A percentile compares a stretch with the other conserved stretches of the same genome.
These are phyloP conservation scores for Bradypodion ventrale DNA, from an alignment of 2,797 vertebrate genomes.

Conservation along the genomic window DNA sequence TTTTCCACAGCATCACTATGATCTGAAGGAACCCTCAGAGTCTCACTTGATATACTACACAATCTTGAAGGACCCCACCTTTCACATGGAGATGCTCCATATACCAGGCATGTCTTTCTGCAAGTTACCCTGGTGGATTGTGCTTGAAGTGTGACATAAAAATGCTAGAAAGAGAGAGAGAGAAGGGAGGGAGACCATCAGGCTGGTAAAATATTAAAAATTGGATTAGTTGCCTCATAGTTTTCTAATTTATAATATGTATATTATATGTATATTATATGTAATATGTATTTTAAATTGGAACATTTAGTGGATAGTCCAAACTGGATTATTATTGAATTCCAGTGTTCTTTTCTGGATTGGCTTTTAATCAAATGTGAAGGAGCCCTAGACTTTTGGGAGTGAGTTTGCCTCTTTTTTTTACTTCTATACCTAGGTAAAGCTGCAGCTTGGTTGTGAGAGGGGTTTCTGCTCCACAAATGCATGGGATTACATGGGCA, in stretches of 20 bases:
- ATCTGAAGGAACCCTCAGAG: conserved; percentile 49
- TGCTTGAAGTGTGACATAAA: not conserved
- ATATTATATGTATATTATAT: too few relatives aligned
- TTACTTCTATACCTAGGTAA: not conserved
- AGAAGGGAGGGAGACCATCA: not conserved
- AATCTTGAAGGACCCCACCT: conserved; percentile 45
- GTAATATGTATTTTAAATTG: not conserved
- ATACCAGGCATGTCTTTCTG: not conserved
- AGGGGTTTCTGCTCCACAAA: too few relatives aligned
- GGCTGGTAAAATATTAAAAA: not conserved
- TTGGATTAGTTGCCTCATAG: not conserved
- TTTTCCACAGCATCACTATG: conserved; percentile 50
- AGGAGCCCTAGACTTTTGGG: not conserved
- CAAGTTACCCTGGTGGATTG: not conserved
- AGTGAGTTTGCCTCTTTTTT: not conserved
- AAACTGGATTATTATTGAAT: too few relatives aligned
- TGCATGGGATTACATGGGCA: too few relatives aligned
- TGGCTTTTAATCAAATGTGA: not conserved
- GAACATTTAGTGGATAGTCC: not conserved
- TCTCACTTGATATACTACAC: conserved; percentile 44
- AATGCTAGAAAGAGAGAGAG: not conserved
- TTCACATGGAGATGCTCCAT: conserved; percentile 19
- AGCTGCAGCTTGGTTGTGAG: not conserved
- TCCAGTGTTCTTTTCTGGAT: not conserved
- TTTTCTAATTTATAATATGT: not conserved